These are phyloP conservation scores for Salvelinus sp. DNA, from an alignment of 2,113 vertebrate genomes.

Conservation along the genomic window DNA sequence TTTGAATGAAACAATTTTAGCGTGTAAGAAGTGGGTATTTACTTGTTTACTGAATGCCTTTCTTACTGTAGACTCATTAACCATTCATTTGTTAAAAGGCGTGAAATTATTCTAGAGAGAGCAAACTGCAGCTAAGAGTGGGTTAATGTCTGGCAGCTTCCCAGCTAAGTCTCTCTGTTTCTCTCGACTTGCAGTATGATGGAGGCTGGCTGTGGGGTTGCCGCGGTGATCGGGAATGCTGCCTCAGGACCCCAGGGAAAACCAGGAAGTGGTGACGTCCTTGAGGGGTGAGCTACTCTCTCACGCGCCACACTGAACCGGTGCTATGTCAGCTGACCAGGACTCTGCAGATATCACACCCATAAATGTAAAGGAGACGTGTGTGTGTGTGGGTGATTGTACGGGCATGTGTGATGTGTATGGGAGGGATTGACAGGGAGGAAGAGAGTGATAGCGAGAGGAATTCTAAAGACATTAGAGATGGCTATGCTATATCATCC, in stretches of 20 bases:
- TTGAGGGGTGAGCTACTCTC: slow-evolving; percentile 69
- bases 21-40: neutral
- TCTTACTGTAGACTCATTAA: neutral
- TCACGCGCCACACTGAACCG: neutral
- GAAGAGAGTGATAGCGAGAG: neutral
- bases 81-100: too few species aligned
- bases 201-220: slow-evolving; percentile 75
- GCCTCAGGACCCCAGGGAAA: slow-evolving; percentile 67
- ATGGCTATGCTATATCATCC: neutral
- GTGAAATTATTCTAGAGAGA: neutral
- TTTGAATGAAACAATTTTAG: too few species aligned
- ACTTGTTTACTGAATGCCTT: neutral
- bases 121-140: slow-evolving; percentile 44
- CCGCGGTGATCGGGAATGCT: slow-evolving; percentile 72
- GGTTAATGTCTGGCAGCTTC: slow-evolving; percentile 58
- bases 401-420: slow-evolving; percentile 2
- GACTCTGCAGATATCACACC: slow-evolving; percentile 19
- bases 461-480: neutral
- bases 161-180: slow-evolving; percentile 12
- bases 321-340: slow-evolving; percentile 30
- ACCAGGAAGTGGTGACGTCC: slow-evolving; percentile 68
- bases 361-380: slow-evolving; percentile 45
- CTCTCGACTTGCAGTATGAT: slow-evolving; percentile 72
- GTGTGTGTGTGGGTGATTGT: slow-evolving; percentile 9
- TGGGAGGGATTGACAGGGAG: neutral